Evolutionary conservation across 2,113 vertebrate species (phyloP), one percentile per base, ranked within the genome.

Genomic region (Microtus pennsylvanicus): DNA sequence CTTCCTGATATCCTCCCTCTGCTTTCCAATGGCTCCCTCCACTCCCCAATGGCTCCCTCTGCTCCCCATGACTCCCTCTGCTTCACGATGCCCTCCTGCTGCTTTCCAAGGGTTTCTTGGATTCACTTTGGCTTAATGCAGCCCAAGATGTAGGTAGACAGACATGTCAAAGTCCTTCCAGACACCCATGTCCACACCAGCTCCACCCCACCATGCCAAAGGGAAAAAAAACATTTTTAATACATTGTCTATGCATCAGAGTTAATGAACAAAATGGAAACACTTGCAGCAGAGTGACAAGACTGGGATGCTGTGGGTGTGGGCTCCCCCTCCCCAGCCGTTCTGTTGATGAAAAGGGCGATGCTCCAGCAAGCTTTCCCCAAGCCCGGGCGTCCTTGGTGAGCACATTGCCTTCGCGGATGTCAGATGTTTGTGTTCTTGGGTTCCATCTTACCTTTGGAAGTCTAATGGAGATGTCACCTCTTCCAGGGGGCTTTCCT

Each of bases 201-300:
- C 13, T 61, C 9, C 11, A 11, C 47, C 65, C 28, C 0, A 0
- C 17, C 28, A 8, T n/a, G 1, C 7, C 0, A 2, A 58, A 21
- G 52, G 14, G 16, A 55, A 61, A 90, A 96, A 97, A 95, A 89
- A 33, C 52, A 80, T 63, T 4, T 55, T 58, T 61, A 42, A 42
- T 42, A 11, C 26, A 28, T 17, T 67, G 74, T 77, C 83, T 77
- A 7, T 75, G 30, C 55, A 22, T 24, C 45, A 35, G 35, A 5
- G 8, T 58, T 42, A n/a, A 90, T 33, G 17, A 86, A 42, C 74
- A 81, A 96, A 89, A 77, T 19, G 97, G 47, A 92, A 76, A 30
- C 76, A 70, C 3, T 47, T 63, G 50, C 61, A 93, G 75, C 70
- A 35, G 35, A 58, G 17, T 26, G 38, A 10, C 26, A 30, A 30